Conservation (phyloP, 2,797 vertebrate genomes). For the Myotis pilosus region DNA sequence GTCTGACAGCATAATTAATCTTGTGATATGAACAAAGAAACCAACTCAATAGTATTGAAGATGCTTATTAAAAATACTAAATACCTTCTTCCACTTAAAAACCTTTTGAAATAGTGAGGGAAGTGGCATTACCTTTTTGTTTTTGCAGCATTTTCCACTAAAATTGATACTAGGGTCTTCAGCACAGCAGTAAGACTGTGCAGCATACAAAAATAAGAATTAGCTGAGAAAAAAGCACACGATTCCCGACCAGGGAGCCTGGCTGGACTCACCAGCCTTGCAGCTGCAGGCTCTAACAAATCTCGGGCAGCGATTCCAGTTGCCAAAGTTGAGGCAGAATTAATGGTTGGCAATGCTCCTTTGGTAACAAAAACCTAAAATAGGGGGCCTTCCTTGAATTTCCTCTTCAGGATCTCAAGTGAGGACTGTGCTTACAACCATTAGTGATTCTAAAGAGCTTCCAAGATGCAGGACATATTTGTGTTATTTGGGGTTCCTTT, state of each 20-base stretch:
- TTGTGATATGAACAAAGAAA: conserved; percentile 99
- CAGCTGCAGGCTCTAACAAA: background rate
- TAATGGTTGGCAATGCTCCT: background rate
- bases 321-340: background rate
- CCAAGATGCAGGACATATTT: background rate
- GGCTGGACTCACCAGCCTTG: conserved; percentile 58
- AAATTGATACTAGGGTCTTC: conserved; percentile 86
- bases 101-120: conserved; percentile 87
- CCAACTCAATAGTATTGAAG: conserved; percentile 99
- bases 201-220: conserved; percentile 89
- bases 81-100: conserved; percentile 93
- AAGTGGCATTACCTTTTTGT: conserved; percentile 91
- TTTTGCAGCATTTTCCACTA: conserved; percentile 87
- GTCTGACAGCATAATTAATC: conserved; percentile 99
- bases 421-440: background rate
- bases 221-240: conserved; percentile 83
- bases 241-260: conserved; percentile 79
- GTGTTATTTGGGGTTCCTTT: background rate
- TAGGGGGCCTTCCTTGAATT: background rate
- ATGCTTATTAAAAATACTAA: conserved; percentile 99
- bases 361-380: background rate
- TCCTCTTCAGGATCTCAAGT: background rate
- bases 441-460: background rate
- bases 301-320: fast-evolving
- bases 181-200: conserved; percentile 87